Evolutionary conservation across 2,113 vertebrate species (phyloP), one percentile per base, ranked within the genome.

Genomic region (Chelonoidis abingdonii): DNA sequence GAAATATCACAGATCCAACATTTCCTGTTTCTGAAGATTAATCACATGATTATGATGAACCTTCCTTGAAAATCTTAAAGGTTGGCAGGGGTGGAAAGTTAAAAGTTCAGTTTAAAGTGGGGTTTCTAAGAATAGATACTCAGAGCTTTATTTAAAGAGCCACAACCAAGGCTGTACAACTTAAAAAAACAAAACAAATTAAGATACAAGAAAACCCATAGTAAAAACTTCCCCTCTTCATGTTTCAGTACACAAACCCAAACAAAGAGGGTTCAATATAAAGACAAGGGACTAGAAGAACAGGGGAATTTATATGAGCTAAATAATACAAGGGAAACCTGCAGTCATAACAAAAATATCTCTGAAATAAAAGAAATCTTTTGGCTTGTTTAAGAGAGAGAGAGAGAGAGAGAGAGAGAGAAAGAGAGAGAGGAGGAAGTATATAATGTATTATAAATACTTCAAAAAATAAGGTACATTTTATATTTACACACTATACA

Each of bases 11-110:
- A 96, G 93, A 96, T 90, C 85, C 89, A 75, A 93, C 93, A 49
- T 88, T 92, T 89, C 89, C 78, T 78, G 91, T 94, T 94, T 94
- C 92, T 96, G 93, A 90, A 97, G 97, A 97, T 96, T 96, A 97
- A 97, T 97, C 97, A 95, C 69, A 86, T 86, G 92, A 91, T 95
- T 97, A 95, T 79, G 65, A 83, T 69, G 94, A 87, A 88, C 69
- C 86, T 97, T 96, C 96, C 95, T 95, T 93, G 93, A 92, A 97
- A 97, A 97, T 89, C 89, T 93, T 87, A 89, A 56, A 92, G 79
- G 87, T 80, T 94, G 91, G 90, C 94, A 95, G 17, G 7, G 17
- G n/a, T 38, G 35, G 65, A 38, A 72, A 38, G n/a, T 72, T 38
- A 87, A 78, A 97, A 97, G 80, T 83, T 93, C 94, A 89, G 88